Percentiles rank a stretch among this genome's conserved stretches.
phyloP scores from a whole-genome alignment of 2,113 vertebrate genomes.

The Bucco capensis region DNA sequence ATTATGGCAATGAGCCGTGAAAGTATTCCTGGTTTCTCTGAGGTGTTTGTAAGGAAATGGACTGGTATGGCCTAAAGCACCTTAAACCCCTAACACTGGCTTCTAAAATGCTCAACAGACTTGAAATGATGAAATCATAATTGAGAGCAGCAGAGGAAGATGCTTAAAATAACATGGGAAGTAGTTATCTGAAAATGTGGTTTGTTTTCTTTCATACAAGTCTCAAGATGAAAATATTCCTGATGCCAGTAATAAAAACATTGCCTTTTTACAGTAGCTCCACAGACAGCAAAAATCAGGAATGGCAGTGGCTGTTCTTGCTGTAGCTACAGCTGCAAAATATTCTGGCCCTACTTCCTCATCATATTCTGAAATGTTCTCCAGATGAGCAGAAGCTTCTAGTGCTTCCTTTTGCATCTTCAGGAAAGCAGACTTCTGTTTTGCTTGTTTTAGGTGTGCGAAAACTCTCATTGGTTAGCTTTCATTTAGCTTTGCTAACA shows the following conservation, averaged over 20 bases:
- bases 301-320: background rate
- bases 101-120: background rate
- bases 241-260: slow-evolving; percentile 15
- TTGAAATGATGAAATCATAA: background rate
- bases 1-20: slow-evolving; percentile 17
- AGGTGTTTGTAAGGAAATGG: slow-evolving; percentile 13
- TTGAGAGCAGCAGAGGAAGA: background rate
- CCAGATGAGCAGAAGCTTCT: background rate
- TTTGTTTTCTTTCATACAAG: background rate
- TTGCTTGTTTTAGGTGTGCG: background rate
- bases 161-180: background rate
- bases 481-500: background rate
- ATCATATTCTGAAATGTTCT: background rate
- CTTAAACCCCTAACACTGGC: background rate
- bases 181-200: background rate
- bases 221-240: slow-evolving; percentile 10
- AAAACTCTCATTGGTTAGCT: background rate
- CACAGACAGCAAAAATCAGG: background rate
- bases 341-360: background rate
- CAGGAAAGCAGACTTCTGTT: background rate
- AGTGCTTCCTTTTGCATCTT: background rate
- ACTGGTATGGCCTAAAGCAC: slow-evolving; percentile 6
- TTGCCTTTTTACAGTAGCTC: background rate
- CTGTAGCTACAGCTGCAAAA: slow-evolving; percentile 16
- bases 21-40: background rate